Conservation (phyloP, 2,797 vertebrate species). For the Macropus fuliginosus region DNA sequence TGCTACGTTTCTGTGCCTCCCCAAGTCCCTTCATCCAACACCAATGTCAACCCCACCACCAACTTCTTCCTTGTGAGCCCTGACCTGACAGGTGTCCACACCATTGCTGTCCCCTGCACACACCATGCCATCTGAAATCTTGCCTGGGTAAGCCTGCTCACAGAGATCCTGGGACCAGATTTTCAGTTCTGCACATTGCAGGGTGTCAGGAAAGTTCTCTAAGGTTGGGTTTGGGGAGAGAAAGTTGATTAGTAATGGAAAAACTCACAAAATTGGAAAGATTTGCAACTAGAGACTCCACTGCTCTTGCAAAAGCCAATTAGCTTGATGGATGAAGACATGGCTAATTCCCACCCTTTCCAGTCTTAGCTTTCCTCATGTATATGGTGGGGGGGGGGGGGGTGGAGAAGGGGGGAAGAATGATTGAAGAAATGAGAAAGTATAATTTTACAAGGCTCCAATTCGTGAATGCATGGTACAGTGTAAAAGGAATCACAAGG, state of each 20-base stretch:
- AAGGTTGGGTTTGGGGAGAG: neutral
- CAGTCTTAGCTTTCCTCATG: neutral
- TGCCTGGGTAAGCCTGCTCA: conserved; percentile 52
- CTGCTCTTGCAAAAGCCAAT: neutral
- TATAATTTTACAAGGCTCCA: neutral
- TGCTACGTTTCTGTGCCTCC: neutral
- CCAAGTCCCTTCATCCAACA: neutral
- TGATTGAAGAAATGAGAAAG: neutral
- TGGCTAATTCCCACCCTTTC: neutral
- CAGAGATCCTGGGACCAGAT: conserved; percentile 60
- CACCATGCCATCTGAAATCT: conserved; percentile 68
- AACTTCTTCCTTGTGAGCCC: neutral
- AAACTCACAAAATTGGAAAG: neutral
- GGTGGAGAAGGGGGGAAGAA: no score
- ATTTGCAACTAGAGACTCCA: neutral
- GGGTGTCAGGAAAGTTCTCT: conserved; percentile 75
- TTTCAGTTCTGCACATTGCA: conserved; percentile 75
- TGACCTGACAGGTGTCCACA: conserved; percentile 75
- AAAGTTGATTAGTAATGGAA: neutral
- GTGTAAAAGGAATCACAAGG: neutral
- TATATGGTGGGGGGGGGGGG: neutral
- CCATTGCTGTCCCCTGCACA: conserved; percentile 60
- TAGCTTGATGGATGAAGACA: neutral
- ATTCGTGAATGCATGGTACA: neutral
- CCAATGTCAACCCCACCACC: neutral